These are phyloP conservation scores for Aptenodytes forsteri DNA, from an alignment of 2,113 vertebrate species.

Conservation along the genomic window DNA sequence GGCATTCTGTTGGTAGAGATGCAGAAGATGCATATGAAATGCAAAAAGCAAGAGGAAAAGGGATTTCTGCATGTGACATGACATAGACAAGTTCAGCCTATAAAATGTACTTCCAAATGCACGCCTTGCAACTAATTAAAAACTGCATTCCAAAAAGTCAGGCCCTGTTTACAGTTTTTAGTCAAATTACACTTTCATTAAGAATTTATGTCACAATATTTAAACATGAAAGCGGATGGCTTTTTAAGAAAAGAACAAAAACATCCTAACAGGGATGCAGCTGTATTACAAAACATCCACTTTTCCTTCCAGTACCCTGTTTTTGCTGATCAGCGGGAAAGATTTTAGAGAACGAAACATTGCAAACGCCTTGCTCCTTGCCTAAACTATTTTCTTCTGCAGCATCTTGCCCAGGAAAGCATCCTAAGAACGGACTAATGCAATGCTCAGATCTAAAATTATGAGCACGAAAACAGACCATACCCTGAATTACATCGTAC, in stretches of 20 bases:
- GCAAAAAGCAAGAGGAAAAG: not conserved
- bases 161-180: not conserved
- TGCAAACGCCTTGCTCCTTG: not conserved
- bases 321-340: not conserved
- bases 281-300: not conserved
- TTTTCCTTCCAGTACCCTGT: not conserved
- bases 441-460: not conserved
- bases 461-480: accelerated
- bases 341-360: not conserved
- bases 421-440: not conserved
- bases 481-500: not conserved
- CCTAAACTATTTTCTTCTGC: not conserved
- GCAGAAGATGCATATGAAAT: not conserved
- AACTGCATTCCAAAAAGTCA: not conserved
- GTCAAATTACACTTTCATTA: not conserved
- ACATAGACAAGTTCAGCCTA: not conserved
- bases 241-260: not conserved
- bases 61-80: not conserved
- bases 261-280: not conserved
- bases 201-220: constrained; percentile 30
- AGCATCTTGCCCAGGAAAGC: not conserved
- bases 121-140: constrained; percentile 12
- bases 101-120: not conserved
- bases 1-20: not conserved
- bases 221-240: not conserved